Evolutionary conservation across 2,113 vertebrate species (phyloP).

Genomic region (Danionella cerebrum): DNA sequence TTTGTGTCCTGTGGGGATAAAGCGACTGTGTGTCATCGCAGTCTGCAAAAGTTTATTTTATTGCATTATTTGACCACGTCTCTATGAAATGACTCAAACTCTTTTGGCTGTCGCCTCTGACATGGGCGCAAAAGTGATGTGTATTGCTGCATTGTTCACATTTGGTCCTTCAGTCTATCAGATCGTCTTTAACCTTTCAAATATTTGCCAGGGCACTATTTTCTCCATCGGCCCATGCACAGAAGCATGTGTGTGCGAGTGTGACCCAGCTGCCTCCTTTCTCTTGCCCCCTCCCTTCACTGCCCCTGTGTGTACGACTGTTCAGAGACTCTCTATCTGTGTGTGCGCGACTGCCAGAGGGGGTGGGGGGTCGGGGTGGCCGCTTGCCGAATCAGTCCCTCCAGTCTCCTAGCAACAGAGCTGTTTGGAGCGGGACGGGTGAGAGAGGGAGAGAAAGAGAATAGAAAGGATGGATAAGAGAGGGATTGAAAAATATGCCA

Average conservation of each 20-base stretch:
- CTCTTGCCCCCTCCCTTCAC: conserved; percentile 22
- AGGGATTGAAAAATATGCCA: conserved; percentile 58
- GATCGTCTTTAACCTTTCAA: conserved; percentile 29
- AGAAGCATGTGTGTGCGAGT: conserved; percentile 38
- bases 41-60: too few relatives aligned
- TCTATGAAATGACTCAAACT: too few relatives aligned
- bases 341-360: conserved; percentile 56
- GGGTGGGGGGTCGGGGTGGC: conserved; percentile 57
- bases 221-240: conserved; percentile 43
- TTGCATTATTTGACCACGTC: too few relatives aligned
- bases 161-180: not conserved
- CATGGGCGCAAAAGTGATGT: not conserved
- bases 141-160: not conserved
- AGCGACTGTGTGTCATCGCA: too few relatives aligned
- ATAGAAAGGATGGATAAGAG: conserved; percentile 38
- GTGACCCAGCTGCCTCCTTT: conserved; percentile 64
- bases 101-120: too few relatives aligned
- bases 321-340: conserved; percentile 27
- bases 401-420: conserved; percentile 78
- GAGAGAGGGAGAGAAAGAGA: conserved; percentile 30
- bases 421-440: conserved; percentile 71
- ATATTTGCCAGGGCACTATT: conserved; percentile 39
- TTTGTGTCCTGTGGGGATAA: too few relatives aligned
- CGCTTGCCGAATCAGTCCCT: conserved; percentile 65
- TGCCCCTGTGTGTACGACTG: conserved; percentile 34